These are phyloP conservation scores for Chrysogorgia sp. DNA, from an alignment of 92 coral and sea anemone genomes.

Conservation along the genomic window DNA sequence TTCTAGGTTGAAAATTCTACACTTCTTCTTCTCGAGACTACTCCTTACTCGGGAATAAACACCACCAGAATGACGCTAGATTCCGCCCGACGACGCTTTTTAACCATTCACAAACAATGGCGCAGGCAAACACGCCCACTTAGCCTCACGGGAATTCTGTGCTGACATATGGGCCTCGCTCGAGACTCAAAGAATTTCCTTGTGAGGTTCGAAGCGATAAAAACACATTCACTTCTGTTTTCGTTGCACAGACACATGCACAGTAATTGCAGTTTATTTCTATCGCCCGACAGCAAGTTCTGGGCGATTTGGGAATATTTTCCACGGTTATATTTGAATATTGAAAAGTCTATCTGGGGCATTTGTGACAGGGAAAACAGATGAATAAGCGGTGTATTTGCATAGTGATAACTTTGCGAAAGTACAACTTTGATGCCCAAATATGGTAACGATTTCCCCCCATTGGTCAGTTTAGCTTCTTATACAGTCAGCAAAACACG, in stretches of 20 bases:
- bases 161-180: slow-evolving; percentile 20
- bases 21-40: not conserved
- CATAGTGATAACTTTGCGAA: not conserved
- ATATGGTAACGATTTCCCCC: slow-evolving; percentile 10
- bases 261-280: not conserved
- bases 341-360: not conserved
- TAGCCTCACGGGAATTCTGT: slow-evolving; percentile 36
- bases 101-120: not conserved
- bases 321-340: slow-evolving; percentile 2
- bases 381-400: slow-evolving; percentile 30
- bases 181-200: slow-evolving; percentile 12
- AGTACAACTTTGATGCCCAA: slow-evolving; percentile 5
- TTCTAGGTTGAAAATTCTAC: not conserved
- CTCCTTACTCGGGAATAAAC: not conserved
- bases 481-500: not conserved
- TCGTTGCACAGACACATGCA: not conserved
- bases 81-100: slow-evolving; percentile 6
- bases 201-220: slow-evolving; percentile 8
- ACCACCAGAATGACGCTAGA: not conserved
- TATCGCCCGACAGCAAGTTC: slow-evolving; percentile 10
- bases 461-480: slow-evolving; percentile 36
- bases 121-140: slow-evolving; percentile 36
- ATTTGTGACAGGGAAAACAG: slow-evolving; percentile 17
- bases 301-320: not conserved
- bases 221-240: not conserved